Evolutionary conservation across 1,140 invertebrate genomes (phyloP), one percentile per base, ranked within the genome.

Genomic region (Drosophila melanica): DNA sequence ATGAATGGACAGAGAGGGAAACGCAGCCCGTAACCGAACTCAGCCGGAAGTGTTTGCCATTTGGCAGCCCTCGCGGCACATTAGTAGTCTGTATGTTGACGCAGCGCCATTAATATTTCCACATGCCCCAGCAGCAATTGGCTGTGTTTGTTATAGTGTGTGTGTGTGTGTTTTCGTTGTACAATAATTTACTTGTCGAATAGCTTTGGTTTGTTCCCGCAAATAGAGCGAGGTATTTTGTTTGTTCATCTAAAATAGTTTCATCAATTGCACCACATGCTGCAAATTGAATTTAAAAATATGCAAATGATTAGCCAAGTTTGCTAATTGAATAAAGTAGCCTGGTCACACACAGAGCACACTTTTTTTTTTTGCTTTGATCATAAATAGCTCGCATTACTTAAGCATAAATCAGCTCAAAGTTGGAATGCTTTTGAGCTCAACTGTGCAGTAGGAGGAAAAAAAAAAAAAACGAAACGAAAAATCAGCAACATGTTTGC

Each of bases 31-130:
- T 44, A 55, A 35, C 59, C 55, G 47, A 67, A 67, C 53, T 59
- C 48, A 64, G 71, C 62, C 75, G 82, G 79, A 87, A 77, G 84
- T 80, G 77, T 89, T 79, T 89, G 77, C 84, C 79, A 89, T 89
- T 89, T 89, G 81, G 67, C 80, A 75, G 80, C 74, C 85, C 84
- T 80, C 75, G 85, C 84, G 84, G 85, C 84, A 89, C 84, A 89
- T 89, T 89, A 89, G 84, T 89, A 89, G 84, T 89, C 84, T 89
- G 89, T 80, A 80, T 80, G 84, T 77, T 84, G 84, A 75, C 62
- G 76, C 69, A 79, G 54, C 44, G 55, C 84, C 84, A 89, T 89
- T 89, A 89, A 89, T 89, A 89, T 89, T 89, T 89, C 63, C 80
- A 66, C 70, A 80, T 79, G 54, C 74, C 75, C 74, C 75, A 64